These are phyloP conservation scores for Camelus bactrianus DNA, from an alignment of 2,113 vertebrate genomes.

Conservation along the genomic window DNA sequence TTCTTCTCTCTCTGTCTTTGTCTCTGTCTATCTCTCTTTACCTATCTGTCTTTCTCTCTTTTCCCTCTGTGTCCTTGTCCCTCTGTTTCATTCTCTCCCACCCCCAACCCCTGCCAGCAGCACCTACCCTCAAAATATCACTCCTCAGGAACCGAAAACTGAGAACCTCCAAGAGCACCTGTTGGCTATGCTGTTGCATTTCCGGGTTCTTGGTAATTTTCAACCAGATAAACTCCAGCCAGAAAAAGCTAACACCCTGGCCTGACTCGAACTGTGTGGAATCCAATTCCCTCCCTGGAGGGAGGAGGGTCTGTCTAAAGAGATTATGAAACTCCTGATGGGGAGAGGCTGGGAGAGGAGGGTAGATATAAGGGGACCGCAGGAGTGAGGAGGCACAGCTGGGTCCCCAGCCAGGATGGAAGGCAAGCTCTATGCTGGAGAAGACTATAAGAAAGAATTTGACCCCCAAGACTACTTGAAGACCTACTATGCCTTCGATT, in stretches of 20 bases:
- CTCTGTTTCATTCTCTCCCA: neutral
- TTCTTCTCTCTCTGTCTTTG: neutral
- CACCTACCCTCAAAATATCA: neutral
- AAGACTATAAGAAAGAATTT: neutral
- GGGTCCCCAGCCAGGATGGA: neutral
- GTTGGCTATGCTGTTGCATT: too few relatives aligned
- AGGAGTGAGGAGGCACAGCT: fast-evolving
- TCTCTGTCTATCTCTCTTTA: neutral
- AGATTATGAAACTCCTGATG: neutral
- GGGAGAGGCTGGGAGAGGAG: neutral
- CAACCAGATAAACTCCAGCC: neutral
- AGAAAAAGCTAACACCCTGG: neutral
- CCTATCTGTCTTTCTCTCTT: neutral
- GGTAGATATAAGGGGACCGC: fast-evolving
- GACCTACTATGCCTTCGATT: neutral
- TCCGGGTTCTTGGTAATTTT: neutral
- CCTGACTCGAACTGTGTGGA: too few relatives aligned
- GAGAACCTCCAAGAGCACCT: fast-evolving
- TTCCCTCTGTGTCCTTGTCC: neutral
- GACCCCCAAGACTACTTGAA: neutral
- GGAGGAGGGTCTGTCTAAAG: neutral
- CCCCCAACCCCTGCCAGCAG: neutral
- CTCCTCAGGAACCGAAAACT: neutral
- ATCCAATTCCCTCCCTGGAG: neutral
- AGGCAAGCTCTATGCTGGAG: neutral